Evolutionary conservation across 2,888 invertebrate species (phyloP).

Genomic region (Colostygia pectinataria): DNA sequence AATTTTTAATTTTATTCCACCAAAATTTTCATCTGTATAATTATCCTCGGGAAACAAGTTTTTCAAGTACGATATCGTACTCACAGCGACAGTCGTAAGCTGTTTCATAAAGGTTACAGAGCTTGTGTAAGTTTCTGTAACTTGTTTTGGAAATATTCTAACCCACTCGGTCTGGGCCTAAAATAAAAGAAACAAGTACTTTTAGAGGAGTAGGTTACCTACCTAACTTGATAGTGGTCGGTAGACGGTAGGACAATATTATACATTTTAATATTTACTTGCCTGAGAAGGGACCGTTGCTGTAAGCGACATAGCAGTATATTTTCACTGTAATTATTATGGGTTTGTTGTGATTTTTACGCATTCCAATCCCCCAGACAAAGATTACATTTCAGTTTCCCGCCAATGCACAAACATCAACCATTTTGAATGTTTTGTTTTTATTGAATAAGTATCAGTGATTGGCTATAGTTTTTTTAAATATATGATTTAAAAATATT

Average conservation of each 20-base stretch:
- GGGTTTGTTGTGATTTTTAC: too few species aligned
- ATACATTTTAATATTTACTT: slow-evolving; percentile 17
- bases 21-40: slow-evolving; percentile 54
- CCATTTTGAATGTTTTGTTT: too few species aligned
- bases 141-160: slow-evolving; percentile 57
- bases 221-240: neutral
- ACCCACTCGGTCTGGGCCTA: slow-evolving; percentile 62
- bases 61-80: slow-evolving; percentile 63
- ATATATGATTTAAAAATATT: too few species aligned
- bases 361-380: too few species aligned
- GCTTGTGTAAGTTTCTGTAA: slow-evolving; percentile 63
- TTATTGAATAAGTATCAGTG: too few species aligned
- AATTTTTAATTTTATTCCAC: slow-evolving; percentile 53
- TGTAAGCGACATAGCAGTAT: slow-evolving; percentile 4
- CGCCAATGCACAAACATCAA: too few species aligned
- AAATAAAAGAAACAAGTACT: neutral
- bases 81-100: slow-evolving; percentile 62
- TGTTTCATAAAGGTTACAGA: slow-evolving; percentile 72
- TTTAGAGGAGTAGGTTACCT: neutral
- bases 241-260: too few species aligned
- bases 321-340: neutral
- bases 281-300: slow-evolving; percentile 47
- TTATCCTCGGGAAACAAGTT: slow-evolving; percentile 59
- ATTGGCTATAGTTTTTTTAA: too few species aligned
- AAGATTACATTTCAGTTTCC: neutral